These are phyloP conservation scores for Drosophila sp. DNA, from an alignment of 1,140 invertebrate genomes.

Conservation along the genomic window DNA sequence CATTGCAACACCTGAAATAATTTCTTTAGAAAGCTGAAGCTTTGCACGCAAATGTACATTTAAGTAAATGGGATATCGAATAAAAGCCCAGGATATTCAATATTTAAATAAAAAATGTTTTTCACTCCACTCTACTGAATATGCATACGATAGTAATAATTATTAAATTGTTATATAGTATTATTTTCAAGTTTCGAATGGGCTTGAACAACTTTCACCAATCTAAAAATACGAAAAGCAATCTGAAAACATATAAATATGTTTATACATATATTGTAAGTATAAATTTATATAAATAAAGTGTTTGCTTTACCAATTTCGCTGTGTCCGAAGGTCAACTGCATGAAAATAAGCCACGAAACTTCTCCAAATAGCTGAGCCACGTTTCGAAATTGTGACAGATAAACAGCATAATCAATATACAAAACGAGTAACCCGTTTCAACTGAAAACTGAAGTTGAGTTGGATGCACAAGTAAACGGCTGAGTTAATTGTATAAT, in stretches of 20 bases:
- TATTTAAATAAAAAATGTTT: too few species aligned
- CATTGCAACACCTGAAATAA: too few species aligned
- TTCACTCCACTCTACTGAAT: too few species aligned
- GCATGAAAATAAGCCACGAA: conserved; percentile 55
- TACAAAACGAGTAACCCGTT: conserved; percentile 73
- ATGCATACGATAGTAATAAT: too few species aligned
- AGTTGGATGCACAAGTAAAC: conserved; percentile 9
- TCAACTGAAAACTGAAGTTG: conserved; percentile 51
- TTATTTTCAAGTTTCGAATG: conserved; percentile 12
- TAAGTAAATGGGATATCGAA: too few species aligned
- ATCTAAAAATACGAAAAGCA: conserved; percentile 4
- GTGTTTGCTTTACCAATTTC: conserved; percentile 52
- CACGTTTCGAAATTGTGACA: conserved; percentile 68
- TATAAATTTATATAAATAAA: conserved; percentile 18
- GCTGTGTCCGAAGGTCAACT: conserved; percentile 67
- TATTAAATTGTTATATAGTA: too few species aligned
- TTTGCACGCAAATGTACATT: too few species aligned
- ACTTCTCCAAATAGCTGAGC: conserved; percentile 53
- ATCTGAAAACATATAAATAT: background rate
- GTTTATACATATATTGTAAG: conserved; percentile 7
- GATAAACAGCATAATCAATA: conserved; percentile 74
- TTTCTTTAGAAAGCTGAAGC: too few species aligned
- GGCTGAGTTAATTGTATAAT: conserved; percentile 67
- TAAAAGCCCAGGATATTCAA: too few species aligned
- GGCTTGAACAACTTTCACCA: conserved; percentile 37